phyloP scores from a whole-genome alignment of 2,797 vertebrate species.

The Rousettus madagascariensis region DNA sequence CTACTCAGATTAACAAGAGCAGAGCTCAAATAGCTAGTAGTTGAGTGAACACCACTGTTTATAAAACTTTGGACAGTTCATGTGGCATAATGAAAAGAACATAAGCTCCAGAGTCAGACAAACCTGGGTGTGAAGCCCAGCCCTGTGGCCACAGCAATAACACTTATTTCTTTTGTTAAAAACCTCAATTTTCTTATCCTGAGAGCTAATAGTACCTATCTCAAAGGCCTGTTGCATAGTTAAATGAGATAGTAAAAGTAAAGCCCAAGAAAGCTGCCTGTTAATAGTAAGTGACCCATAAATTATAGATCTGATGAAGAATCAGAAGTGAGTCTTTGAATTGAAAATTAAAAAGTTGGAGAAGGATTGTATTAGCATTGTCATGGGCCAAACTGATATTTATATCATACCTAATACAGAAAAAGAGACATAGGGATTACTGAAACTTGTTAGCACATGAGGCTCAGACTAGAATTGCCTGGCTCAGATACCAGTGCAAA shows the following conservation, averaged over 20 bases:
- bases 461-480: not conserved
- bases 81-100: not conserved
- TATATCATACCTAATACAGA: conserved; percentile 5
- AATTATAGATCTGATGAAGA: not conserved
- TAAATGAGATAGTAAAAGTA: not conserved
- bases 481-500: not conserved
- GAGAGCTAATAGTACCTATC: not conserved
- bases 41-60: not conserved
- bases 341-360: conserved; percentile 24
- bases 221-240: not conserved
- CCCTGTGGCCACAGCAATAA: not conserved
- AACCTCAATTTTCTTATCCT: not conserved
- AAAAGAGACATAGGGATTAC: not conserved
- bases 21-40: not conserved
- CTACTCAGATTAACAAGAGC: not conserved
- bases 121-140: not conserved
- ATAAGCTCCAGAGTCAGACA: not conserved
- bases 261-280: not conserved
- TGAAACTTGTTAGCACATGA: not conserved
- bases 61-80: not conserved
- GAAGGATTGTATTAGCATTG: not conserved
- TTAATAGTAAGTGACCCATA: not conserved
- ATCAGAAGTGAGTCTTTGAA: not conserved
- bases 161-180: not conserved
- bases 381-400: not conserved